Percentiles rank a stretch among this genome's conserved stretches.
phyloP scores from a whole-genome alignment of 2,113 vertebrate species.

The Alethe diademata region DNA sequence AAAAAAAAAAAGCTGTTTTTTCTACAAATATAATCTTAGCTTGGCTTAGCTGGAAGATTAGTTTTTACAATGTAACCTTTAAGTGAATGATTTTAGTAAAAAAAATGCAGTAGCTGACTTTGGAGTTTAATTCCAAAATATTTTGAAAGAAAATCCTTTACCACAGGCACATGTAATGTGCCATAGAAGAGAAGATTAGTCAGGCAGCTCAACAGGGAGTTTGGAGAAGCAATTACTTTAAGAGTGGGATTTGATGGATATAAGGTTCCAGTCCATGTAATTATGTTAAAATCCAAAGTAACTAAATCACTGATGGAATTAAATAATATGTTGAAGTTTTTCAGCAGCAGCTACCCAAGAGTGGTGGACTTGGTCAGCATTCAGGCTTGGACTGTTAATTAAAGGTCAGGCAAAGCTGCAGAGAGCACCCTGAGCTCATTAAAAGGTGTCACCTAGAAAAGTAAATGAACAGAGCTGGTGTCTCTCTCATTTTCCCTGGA shows the following conservation, averaged over 20 bases:
- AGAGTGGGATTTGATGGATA: neutral
- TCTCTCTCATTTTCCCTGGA: neutral
- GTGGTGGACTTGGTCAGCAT: neutral
- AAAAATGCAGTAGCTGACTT: neutral
- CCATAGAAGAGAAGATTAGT: neutral
- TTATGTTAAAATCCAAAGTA: conserved; percentile 19
- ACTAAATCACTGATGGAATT: neutral
- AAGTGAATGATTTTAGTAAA: neutral
- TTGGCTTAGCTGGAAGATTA: neutral
- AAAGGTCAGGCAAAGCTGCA: neutral
- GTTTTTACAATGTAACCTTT: neutral
- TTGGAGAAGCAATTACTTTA: neutral
- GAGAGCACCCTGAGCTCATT: neutral
- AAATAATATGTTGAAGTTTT: neutral
- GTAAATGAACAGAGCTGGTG: neutral
- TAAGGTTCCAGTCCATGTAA: neutral
- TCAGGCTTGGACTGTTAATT: neutral
- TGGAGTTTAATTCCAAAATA: neutral
- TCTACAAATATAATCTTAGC: neutral
- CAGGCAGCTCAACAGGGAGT: neutral
- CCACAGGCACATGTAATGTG: neutral
- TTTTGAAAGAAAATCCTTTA: neutral
- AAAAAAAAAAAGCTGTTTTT: neutral
- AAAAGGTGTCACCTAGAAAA: neutral
- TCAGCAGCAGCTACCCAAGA: neutral